phyloP scores from a whole-genome alignment of 1,140 invertebrate species.

The Euura lappo region DNA sequence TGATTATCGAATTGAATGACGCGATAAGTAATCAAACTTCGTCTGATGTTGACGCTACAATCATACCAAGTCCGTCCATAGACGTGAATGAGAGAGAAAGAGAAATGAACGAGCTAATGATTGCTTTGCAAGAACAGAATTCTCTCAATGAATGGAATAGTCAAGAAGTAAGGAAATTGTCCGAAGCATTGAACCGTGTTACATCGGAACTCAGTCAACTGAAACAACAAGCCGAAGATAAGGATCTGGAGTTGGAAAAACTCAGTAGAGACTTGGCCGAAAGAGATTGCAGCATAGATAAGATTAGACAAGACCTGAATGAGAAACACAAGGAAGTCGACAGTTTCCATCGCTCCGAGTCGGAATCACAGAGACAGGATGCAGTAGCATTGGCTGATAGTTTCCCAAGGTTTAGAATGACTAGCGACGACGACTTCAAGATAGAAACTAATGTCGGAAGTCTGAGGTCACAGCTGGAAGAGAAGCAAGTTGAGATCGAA shows the following conservation, averaged over 20 bases:
- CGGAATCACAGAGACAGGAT: neutral
- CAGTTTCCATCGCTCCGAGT: neutral
- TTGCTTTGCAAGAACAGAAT: neutral
- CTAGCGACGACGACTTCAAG: constrained; percentile 25
- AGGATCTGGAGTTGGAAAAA: neutral
- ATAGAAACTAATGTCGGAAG: constrained; percentile 28
- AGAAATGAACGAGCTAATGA: neutral
- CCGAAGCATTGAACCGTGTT: neutral
- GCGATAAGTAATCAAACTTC: neutral
- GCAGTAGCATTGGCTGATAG: constrained; percentile 15
- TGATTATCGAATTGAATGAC: constrained; percentile 33
- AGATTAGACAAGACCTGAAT: neutral
- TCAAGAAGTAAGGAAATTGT: constrained; percentile 11
- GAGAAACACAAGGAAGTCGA: neutral
- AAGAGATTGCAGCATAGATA: neutral
- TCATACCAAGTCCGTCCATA: too few relatives aligned
- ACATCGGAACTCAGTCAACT: neutral
- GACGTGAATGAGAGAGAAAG: neutral
- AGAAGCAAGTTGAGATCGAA: constrained; percentile 51
- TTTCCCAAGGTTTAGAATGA: constrained; percentile 38
- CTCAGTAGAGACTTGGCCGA: neutral
- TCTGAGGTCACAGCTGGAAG: constrained; percentile 40
- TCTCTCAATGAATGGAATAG: constrained; percentile 6
- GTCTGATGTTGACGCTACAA: too few relatives aligned
- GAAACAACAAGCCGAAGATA: neutral